These are phyloP conservation scores for Allophyes oxyacanthae DNA, from an alignment of 2,888 invertebrate species.

Conservation along the genomic window DNA sequence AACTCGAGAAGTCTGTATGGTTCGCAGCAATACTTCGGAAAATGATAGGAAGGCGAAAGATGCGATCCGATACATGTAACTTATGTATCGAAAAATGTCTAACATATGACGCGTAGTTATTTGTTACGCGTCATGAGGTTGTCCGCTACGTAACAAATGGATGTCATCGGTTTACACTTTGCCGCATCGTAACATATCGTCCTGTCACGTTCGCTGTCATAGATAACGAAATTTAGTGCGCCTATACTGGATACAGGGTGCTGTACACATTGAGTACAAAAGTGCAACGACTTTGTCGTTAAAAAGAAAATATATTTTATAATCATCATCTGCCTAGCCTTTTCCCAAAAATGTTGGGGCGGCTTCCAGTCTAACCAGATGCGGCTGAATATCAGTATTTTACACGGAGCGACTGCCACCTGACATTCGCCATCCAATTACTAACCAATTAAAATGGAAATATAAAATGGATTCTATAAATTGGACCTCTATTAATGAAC, in stretches of 20 bases:
- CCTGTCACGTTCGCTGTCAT: constrained; percentile 48
- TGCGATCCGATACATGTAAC: neutral
- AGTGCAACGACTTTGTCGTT: constrained; percentile 16
- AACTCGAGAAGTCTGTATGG: too few relatives aligned
- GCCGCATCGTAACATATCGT: constrained; percentile 40
- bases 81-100: constrained; percentile 34
- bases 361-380: too few relatives aligned
- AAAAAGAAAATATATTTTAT: too few relatives aligned
- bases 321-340: too few relatives aligned
- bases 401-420: too few relatives aligned
- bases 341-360: too few relatives aligned
- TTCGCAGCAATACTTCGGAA: too few relatives aligned
- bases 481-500: too few relatives aligned
- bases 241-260: constrained; percentile 17
- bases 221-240: constrained; percentile 49
- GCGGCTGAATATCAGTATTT: too few relatives aligned
- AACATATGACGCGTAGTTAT: constrained; percentile 44
- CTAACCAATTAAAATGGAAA: too few relatives aligned
- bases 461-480: too few relatives aligned
- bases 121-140: constrained; percentile 50
- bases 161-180: constrained; percentile 56
- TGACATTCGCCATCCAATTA: constrained; percentile 4
- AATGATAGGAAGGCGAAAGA: too few relatives aligned
- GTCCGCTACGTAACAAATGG: constrained; percentile 51
- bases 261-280: constrained; percentile 7